phyloP scores from a whole-genome alignment of 2,113 vertebrate genomes.

The Apodemus speciosus region DNA sequence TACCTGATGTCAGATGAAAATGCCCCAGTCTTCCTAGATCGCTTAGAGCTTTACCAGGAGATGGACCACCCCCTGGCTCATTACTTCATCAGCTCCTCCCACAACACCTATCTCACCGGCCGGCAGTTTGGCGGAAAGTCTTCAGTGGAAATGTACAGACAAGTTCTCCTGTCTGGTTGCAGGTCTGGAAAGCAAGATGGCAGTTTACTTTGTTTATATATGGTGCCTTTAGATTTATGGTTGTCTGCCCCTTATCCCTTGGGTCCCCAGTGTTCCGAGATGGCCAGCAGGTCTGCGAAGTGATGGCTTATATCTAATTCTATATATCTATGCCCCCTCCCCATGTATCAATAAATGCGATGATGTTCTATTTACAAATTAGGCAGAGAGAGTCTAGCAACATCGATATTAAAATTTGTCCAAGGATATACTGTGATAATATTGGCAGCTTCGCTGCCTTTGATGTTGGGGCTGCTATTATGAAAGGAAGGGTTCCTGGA shows the following conservation, averaged over 20 bases:
- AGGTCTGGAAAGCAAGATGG: constrained; percentile 86
- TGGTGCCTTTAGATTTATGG: not conserved
- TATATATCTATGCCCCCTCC: not conserved
- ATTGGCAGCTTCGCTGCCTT: too few species aligned
- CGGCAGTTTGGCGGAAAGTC: constrained; percentile 98
- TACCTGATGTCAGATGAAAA: constrained; percentile 99
- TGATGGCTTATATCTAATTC: too few species aligned
- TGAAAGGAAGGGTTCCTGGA: not conserved
- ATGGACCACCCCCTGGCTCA: constrained; percentile 98
- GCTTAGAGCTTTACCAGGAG: constrained; percentile 96
- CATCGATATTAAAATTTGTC: not conserved
- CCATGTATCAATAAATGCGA: not conserved
- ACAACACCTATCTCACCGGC: constrained; percentile 97
- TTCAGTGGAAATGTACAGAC: constrained; percentile 98
- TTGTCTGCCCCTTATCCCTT: not conserved
- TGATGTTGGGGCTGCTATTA: not conserved
- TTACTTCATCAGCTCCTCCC: constrained; percentile 98
- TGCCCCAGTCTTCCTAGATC: constrained; percentile 96
- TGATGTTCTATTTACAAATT: not conserved
- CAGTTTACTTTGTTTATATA: not conserved
- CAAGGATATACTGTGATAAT: not conserved
- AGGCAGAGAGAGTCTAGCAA: not conserved
- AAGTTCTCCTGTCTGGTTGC: constrained; percentile 97
- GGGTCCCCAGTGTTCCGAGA: not conserved
- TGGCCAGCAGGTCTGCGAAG: not conserved